phyloP scores from a whole-genome alignment of 2,888 invertebrate species.

The Cephalotes varians region DNA sequence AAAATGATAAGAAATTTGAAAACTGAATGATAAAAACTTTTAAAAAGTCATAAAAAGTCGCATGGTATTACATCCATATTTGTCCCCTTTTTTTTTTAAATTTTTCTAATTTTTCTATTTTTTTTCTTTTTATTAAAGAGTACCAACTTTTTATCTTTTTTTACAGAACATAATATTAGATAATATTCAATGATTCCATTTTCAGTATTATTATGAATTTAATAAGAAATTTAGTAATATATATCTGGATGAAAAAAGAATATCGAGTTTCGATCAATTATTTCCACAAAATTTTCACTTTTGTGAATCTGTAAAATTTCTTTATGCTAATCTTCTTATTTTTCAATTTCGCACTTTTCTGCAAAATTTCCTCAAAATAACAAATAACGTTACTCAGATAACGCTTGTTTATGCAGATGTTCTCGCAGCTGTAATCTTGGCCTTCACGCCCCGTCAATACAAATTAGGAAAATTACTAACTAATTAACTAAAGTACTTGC shows the following conservation, averaged over 20 bases:
- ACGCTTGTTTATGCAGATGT: not conserved
- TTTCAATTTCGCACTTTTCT: not conserved
- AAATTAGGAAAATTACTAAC: not conserved
- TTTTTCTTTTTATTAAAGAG: no score
- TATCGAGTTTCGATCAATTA: not conserved
- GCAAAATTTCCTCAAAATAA: no score
- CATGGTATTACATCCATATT: no score
- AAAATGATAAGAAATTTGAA: no score
- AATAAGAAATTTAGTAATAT: not conserved
- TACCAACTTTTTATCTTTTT: no score
- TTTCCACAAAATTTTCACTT: not conserved
- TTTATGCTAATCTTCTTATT: not conserved
- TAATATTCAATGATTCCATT: not conserved
- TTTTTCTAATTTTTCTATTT: no score
- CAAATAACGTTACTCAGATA: not conserved
- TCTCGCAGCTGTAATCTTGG: conserved; percentile 1
- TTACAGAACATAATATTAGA: no score
- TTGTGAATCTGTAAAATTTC: not conserved
- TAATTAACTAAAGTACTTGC: not conserved
- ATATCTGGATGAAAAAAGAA: not conserved
- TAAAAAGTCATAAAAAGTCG: no score
- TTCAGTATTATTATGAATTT: not conserved
- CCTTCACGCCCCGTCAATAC: not conserved
- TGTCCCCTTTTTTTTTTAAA: no score
- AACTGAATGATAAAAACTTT: no score